Evolutionary conservation across 2,888 invertebrate species (phyloP).

Genomic region (Agrilus mali): DNA sequence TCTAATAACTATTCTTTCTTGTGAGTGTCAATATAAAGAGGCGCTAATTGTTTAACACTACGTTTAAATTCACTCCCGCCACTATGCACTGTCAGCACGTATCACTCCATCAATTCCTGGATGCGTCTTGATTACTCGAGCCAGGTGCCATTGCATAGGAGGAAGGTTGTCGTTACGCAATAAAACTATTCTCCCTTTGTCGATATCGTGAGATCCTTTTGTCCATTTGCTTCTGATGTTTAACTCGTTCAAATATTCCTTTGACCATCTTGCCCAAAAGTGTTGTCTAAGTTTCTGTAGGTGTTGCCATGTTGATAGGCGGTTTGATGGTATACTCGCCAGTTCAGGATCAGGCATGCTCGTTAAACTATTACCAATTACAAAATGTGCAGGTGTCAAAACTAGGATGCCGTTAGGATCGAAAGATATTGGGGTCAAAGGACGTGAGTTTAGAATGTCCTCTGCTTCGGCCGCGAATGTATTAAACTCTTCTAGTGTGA

Average conservation of each 20-base stretch:
- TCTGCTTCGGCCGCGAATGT: slow-evolving; percentile 13
- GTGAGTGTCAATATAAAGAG: no score
- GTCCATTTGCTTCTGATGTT: slow-evolving; percentile 6
- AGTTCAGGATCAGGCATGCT: slow-evolving; percentile 11
- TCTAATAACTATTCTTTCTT: no score
- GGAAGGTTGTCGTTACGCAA: background rate
- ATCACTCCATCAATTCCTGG: background rate
- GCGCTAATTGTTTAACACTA: no score
- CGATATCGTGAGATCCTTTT: background rate
- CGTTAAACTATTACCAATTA: slow-evolving; percentile 12
- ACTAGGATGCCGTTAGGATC: slow-evolving; percentile 11
- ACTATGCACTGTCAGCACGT: slow-evolving; percentile 2
- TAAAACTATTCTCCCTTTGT: background rate
- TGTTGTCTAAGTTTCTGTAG: background rate
- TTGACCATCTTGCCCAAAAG: slow-evolving; percentile 6
- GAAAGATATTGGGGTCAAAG: slow-evolving; percentile 9
- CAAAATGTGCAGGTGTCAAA: slow-evolving; percentile 17
- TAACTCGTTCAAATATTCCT: slow-evolving; percentile 5
- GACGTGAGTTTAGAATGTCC: slow-evolving; percentile 12
- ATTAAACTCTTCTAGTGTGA: slow-evolving; percentile 18
- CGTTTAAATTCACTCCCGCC: no score
- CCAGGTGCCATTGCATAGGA: background rate
- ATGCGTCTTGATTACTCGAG: background rate
- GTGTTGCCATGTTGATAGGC: slow-evolving; percentile 1
- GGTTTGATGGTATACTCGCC: background rate